Percentiles rank a stretch among this genome's conserved stretches.
phyloP scores from a whole-genome alignment of 1,140 invertebrate genomes.

The Scylla paramamosain region DNA sequence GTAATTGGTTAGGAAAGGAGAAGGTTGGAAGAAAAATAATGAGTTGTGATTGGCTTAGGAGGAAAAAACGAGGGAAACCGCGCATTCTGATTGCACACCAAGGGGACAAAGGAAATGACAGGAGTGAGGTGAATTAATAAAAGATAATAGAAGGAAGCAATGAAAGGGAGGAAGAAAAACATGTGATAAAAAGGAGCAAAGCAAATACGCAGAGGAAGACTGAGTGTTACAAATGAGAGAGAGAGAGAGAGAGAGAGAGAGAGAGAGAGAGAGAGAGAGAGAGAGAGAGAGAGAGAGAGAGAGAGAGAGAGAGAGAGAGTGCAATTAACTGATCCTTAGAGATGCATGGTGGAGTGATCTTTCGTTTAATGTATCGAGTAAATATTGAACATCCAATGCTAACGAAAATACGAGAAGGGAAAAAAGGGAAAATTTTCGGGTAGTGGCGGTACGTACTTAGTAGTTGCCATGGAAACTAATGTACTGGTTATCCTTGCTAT shows the following conservation, averaged over 20 bases:
- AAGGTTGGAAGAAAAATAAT: not conserved
- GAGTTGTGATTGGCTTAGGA: slow-evolving; percentile 20
- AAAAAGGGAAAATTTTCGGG: not conserved
- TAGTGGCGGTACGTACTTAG: not conserved
- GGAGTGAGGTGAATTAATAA: not conserved
- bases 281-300: slow-evolving; percentile 20
- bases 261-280: slow-evolving; percentile 20
- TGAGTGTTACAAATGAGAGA: no score
- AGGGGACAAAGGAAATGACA: not conserved
- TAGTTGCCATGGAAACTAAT: no score
- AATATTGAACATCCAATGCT: not conserved
- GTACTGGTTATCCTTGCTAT: no score
- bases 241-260: slow-evolving; percentile 12
- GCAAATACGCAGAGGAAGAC: no score
- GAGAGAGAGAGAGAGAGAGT: not conserved
- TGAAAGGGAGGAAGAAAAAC: not conserved
- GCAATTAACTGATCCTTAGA: not conserved
- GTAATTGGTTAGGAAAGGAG: not conserved
- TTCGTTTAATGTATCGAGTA: not conserved
- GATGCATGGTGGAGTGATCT: not conserved
- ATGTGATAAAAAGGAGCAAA: no score
- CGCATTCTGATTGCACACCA: not conserved
- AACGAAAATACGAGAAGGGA: no score
- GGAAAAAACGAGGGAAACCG: not conserved
- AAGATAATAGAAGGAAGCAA: not conserved